A percentile compares a stretch with the other conserved stretches of the same genome.
phyloP scores from a whole-genome alignment of 2,888 invertebrate genomes.

The Brassicogethes aeneus region DNA sequence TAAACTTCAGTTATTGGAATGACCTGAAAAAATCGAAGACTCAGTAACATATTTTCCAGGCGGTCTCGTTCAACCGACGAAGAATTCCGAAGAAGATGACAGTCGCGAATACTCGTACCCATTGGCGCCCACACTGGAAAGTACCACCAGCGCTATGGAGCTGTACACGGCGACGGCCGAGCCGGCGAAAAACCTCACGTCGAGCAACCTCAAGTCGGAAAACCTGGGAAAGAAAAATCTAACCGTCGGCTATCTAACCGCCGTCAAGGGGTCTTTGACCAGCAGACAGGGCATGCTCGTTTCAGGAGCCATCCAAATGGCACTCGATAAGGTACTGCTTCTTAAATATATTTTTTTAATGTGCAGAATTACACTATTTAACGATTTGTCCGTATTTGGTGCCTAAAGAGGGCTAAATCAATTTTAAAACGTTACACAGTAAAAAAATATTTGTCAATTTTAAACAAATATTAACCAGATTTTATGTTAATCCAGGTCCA shows the following conservation, averaged over 20 bases:
- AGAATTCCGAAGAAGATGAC: slow-evolving; percentile 1
- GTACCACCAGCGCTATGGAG: not conserved
- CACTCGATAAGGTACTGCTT: slow-evolving; percentile 79
- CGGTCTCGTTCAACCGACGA: no score
- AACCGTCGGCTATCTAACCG: slow-evolving; percentile 80
- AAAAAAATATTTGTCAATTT: no score
- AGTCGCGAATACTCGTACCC: not conserved
- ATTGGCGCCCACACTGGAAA: no score
- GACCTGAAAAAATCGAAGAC: no score
- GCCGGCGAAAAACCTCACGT: slow-evolving; percentile 17
- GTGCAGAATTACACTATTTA: no score
- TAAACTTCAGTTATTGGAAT: no score
- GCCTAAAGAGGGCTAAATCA: no score
- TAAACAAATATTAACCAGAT: no score
- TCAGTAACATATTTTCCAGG: no score
- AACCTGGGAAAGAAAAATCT: slow-evolving; percentile 52
- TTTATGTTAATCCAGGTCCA: no score
- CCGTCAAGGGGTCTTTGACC: slow-evolving; percentile 60
- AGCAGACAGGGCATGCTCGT: slow-evolving; percentile 79
- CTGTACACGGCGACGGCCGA: not conserved
- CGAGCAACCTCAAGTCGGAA: slow-evolving; percentile 42
- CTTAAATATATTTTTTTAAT: slow-evolving; percentile 10
- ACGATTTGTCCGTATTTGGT: no score
- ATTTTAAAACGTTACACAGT: no score
- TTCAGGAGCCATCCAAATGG: slow-evolving; percentile 85